Conservation (phyloP, 1,140 invertebrate species). For the Drosophila tsacasi region DNA sequence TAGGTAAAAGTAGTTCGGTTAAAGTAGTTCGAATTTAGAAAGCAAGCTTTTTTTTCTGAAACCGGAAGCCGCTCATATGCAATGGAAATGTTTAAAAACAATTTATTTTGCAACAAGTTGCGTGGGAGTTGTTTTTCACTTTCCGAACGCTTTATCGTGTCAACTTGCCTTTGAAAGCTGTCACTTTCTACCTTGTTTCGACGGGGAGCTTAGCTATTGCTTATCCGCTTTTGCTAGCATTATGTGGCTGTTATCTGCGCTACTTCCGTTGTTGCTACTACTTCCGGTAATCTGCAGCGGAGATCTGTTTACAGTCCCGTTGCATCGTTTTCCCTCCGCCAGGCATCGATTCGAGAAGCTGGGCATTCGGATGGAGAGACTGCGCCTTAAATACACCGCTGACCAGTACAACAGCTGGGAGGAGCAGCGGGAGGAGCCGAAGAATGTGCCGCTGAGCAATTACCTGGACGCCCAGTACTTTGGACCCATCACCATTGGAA, state of each 20-base stretch:
- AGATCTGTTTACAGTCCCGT: slow-evolving; percentile 52
- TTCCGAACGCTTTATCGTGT: not conserved
- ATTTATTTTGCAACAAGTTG: slow-evolving; percentile 31
- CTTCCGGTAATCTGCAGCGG: slow-evolving; percentile 10
- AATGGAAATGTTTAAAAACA: slow-evolving; percentile 38
- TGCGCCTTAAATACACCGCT: slow-evolving; percentile 60
- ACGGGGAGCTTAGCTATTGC: not conserved
- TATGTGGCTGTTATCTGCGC: slow-evolving; percentile 30
- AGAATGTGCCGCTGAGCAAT: slow-evolving; percentile 89
- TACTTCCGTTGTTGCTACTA: slow-evolving; percentile 18
- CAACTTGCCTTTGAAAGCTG: slow-evolving; percentile 16
- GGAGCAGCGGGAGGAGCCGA: not conserved
- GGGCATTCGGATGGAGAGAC: slow-evolving; percentile 68
- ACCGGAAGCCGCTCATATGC: slow-evolving; percentile 23
- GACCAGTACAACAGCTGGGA: not conserved
- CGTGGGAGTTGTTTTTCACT: slow-evolving; percentile 1
- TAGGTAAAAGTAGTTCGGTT: too few relatives aligned
- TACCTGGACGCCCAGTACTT: slow-evolving; percentile 99
- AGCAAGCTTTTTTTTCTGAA: not conserved
- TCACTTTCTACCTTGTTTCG: not conserved
- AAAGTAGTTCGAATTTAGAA: not conserved
- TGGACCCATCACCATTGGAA: slow-evolving; percentile 96
- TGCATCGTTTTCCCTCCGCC: slow-evolving; percentile 64
- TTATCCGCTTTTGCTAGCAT: slow-evolving; percentile 32
- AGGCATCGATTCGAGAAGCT: slow-evolving; percentile 66